Evolutionary conservation across 37 sponge, comb jelly and placozoan species (phyloP), one percentile per base, ranked within the genome.

Genomic region (Ephydatia muelleri): DNA sequence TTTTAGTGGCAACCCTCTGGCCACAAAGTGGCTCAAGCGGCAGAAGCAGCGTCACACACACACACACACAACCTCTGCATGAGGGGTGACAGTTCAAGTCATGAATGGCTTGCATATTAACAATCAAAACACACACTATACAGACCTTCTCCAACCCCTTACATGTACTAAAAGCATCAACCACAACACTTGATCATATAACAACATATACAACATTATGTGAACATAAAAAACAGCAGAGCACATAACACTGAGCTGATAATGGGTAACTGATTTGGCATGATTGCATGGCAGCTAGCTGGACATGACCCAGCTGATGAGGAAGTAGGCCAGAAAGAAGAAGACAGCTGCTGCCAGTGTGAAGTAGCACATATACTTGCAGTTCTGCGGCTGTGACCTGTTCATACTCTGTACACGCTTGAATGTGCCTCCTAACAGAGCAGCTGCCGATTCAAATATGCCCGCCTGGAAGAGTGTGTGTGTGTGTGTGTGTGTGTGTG

Each of bases 311-410:
- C 80, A 77, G 36, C 67, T 87, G 21, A 89, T 68, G 29, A 93
- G 65, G 23, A 89, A 65, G 75, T 93, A 93, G 13, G 68, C 57
- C 48, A 93, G 5, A 49, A 93, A 71, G 67, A 93, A 73, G 33
- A 93, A 39, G 19, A 89, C 72, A 26, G 87, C 37, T 5, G 70
- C 86, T 37, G 86, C 36, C 27, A 93, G 68, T 14, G 80, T 38
- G 69, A 93, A 89, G 76, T 93, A 93, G 47, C 83, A 80, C 80
- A 83, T 89, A 34, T 81, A 82, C 68, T 84, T 83, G 71, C 93
- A 93, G 87, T 93, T 89, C 48, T 66, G 69, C 0, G 76, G 21
- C 8, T 75, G 72, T n/a, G 90, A 83, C 49, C 77, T 73, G 47
- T 85, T 47, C 90, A 93, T 83, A 5, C 68, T 39, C 74, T 93